These are phyloP conservation scores for Gambusia affinis DNA, from an alignment of 2,113 vertebrate species.

Conservation along the genomic window DNA sequence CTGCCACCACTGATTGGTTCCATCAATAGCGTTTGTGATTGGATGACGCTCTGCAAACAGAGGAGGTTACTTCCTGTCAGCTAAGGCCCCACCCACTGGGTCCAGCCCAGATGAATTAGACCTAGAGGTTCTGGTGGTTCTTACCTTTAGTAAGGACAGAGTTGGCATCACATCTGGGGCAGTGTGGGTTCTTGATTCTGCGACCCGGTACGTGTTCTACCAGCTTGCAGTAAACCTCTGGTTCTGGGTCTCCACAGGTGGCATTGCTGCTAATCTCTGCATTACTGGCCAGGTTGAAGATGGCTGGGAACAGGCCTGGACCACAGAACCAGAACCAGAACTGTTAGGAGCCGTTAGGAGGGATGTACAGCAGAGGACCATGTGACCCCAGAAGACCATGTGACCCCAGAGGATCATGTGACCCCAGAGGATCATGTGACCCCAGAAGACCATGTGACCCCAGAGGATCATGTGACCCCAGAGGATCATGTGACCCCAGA, in stretches of 20 bases:
- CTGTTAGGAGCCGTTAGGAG: neutral
- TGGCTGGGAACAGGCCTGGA: slow-evolving; percentile 93
- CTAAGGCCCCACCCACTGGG: neutral
- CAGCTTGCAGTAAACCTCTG: slow-evolving; percentile 94
- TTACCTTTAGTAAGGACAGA: slow-evolving; percentile 88
- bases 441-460: no score
- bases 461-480: no score
- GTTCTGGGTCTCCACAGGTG: slow-evolving; percentile 89
- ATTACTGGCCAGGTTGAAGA: slow-evolving; percentile 93
- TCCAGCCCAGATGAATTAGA: no score
- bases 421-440: no score
- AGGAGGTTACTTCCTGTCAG: neutral
- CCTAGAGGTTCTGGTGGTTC: neutral
- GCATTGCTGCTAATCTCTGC: slow-evolving; percentile 90
- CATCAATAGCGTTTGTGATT: slow-evolving; percentile 91
- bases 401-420: no score
- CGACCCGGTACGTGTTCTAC: slow-evolving; percentile 93
- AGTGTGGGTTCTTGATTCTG: slow-evolving; percentile 88
- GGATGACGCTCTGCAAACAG: slow-evolving; percentile 87
- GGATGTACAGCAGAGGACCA: no score
- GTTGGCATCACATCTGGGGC: slow-evolving; percentile 85
- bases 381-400: no score
- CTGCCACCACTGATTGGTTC: slow-evolving; percentile 98
- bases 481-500: no score
- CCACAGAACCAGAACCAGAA: neutral